Evolutionary conservation across 2,888 invertebrate genomes (phyloP).

Genomic region (Drosophila peninsularis): DNA sequence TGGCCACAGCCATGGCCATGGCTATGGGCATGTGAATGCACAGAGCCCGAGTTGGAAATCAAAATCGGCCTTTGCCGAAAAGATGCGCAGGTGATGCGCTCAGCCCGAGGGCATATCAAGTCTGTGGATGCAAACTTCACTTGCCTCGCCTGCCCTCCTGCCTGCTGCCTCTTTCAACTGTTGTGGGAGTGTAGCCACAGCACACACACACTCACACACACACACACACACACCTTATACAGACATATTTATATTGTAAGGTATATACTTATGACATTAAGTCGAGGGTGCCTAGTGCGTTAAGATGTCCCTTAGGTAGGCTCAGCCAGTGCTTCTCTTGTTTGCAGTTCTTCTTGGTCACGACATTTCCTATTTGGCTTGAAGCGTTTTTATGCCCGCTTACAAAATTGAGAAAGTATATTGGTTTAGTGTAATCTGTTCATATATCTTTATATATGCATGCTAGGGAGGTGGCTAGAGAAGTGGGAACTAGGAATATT

Average conservation of each 20-base stretch:
- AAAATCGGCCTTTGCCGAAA: conserved; percentile 29
- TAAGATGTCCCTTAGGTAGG: conserved; percentile 6
- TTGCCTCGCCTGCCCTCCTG: conserved; percentile 3
- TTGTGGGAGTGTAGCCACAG: conserved; percentile 60
- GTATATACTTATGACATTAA: conserved; percentile 3
- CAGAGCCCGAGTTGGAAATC: conserved; percentile 25
- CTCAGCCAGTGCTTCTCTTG: neutral
- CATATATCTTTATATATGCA: no score
- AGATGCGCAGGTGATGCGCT: conserved; percentile 65
- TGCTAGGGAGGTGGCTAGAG: no score
- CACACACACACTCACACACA: neutral
- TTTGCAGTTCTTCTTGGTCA: conserved; percentile 25
- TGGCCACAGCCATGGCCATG: conserved; percentile 18
- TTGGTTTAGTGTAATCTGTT: neutral
- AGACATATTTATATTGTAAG: conserved; percentile 14
- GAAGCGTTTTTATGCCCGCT: neutral
- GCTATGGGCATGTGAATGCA: conserved; percentile 30
- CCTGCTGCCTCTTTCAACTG: conserved; percentile 5
- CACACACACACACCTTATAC: conserved; percentile 12
- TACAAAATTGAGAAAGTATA: neutral
- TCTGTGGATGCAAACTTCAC: conserved; percentile 13
- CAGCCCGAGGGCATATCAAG: conserved; percentile 47
- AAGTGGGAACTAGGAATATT: no score
- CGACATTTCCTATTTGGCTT: conserved; percentile 18
- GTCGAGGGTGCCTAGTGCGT: conserved; percentile 6